Evolutionary conservation across 2,113 vertebrate genomes (phyloP).

Genomic region (mouse (Mus musculus)): DNA sequence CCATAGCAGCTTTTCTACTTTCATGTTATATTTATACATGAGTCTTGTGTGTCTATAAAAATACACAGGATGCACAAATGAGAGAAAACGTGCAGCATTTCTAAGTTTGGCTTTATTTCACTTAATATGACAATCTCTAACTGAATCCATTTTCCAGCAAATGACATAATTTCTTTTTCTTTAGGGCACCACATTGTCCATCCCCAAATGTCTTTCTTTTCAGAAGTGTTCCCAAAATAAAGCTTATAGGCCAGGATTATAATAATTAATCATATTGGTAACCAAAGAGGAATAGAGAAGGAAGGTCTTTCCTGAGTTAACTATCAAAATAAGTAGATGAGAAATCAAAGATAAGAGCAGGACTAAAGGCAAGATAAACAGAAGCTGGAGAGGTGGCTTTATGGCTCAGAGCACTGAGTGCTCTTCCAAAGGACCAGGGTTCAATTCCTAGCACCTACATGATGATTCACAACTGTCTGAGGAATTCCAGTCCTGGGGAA

Average conservation of each 20-base stretch:
- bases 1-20: not conserved
- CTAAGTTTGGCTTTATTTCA: not conserved
- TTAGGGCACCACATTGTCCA: not conserved
- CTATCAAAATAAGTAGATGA: not conserved
- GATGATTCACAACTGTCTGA: not conserved
- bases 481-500: not conserved
- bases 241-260: not conserved
- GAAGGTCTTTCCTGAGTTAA: slow-evolving; percentile 8
- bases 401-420: not conserved
- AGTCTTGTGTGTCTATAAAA: not conserved
- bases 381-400: not conserved
- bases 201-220: slow-evolving; percentile 2
- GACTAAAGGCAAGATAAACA: not conserved
- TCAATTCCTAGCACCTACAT: not conserved
- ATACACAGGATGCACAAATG: not conserved
- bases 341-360: not conserved
- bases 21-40: not conserved
- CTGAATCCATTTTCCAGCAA: not conserved
- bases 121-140: not conserved
- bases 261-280: not conserved
- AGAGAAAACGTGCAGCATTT: not conserved
- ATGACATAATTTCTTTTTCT: not conserved
- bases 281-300: not conserved
- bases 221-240: not conserved
- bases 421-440: not conserved